These are phyloP conservation scores for Orthosia gracilis DNA, from an alignment of 2,888 invertebrate species.

Conservation along the genomic window DNA sequence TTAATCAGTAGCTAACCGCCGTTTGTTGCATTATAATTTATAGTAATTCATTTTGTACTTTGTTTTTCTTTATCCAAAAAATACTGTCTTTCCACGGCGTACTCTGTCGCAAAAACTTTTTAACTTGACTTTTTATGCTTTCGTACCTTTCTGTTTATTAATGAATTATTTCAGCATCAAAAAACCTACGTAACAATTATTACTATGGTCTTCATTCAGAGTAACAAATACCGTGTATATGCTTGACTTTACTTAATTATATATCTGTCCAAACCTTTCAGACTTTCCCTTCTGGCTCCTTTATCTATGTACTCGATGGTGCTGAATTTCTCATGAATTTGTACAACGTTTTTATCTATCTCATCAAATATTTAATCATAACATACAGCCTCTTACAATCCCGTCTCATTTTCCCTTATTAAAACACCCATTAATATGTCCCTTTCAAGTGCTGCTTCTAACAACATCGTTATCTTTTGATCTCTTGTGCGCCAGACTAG, in stretches of 20 bases:
- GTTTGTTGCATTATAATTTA: not conserved
- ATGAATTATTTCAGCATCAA: not conserved
- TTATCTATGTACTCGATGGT: not conserved
- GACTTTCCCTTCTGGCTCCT: not conserved
- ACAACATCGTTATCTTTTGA: constrained; percentile 84
- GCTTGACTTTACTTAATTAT: no score
- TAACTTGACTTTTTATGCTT: not conserved
- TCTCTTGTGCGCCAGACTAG: constrained; percentile 84
- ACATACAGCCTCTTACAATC: not conserved
- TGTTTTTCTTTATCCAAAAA: not conserved
- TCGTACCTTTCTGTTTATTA: not conserved
- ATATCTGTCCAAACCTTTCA: not conserved
- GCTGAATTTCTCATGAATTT: not conserved
- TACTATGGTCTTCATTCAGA: not conserved
- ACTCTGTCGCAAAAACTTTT: not conserved
- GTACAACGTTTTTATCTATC: not conserved
- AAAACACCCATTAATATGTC: constrained; percentile 35
- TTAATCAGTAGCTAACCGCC: not conserved
- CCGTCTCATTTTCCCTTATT: constrained; percentile 3
- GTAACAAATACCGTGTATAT: not conserved
- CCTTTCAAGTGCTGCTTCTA: constrained; percentile 68
- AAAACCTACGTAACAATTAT: not conserved
- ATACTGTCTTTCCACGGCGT: not conserved
- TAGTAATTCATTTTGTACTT: not conserved
- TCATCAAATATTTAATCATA: not conserved